These are phyloP conservation scores for Champsocephalus esox DNA, from an alignment of 2,797 vertebrate species.

Conservation along the genomic window DNA sequence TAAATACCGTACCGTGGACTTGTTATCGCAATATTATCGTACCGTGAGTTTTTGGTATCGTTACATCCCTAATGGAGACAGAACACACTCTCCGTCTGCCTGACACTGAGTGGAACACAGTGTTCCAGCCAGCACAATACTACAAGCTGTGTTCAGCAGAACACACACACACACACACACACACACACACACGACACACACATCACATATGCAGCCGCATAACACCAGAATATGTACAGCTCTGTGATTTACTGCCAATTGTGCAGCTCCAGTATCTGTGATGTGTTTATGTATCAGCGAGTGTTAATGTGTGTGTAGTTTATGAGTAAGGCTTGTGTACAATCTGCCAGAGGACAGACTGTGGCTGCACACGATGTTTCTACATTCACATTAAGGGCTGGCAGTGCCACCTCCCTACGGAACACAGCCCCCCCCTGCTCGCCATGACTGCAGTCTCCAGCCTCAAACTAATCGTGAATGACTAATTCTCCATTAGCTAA, in stretches of 20 bases:
- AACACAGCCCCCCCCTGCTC: slow-evolving; percentile 7
- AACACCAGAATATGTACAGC: slow-evolving; percentile 14
- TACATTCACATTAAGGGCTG: slow-evolving; percentile 15
- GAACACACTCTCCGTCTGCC: slow-evolving; percentile 51
- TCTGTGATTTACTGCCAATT: slow-evolving; percentile 11
- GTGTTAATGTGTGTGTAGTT: slow-evolving; percentile 23
- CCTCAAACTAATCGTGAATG: slow-evolving; percentile 30
- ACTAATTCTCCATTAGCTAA: slow-evolving; percentile 36
- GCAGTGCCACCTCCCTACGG: slow-evolving; percentile 34
- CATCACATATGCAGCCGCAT: not conserved
- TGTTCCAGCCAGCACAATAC: slow-evolving; percentile 66
- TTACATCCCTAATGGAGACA: slow-evolving; percentile 9
- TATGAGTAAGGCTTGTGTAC: slow-evolving; percentile 36
- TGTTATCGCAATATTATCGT: too few species aligned
- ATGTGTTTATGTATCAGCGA: not conserved
- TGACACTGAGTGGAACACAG: slow-evolving; percentile 57
- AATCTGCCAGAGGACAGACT: slow-evolving; percentile 26
- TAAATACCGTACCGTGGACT: too few species aligned
- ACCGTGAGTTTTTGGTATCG: too few species aligned
- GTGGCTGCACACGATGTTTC: slow-evolving; percentile 22
- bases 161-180: not conserved
- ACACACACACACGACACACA: slow-evolving; percentile 7
- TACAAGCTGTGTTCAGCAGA: slow-evolving; percentile 50
- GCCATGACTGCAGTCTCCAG: slow-evolving; percentile 24
- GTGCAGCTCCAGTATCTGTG: slow-evolving; percentile 13